Conservation (phyloP, 2,888 invertebrate species). For the Acanthacorydalis orientalis region DNA sequence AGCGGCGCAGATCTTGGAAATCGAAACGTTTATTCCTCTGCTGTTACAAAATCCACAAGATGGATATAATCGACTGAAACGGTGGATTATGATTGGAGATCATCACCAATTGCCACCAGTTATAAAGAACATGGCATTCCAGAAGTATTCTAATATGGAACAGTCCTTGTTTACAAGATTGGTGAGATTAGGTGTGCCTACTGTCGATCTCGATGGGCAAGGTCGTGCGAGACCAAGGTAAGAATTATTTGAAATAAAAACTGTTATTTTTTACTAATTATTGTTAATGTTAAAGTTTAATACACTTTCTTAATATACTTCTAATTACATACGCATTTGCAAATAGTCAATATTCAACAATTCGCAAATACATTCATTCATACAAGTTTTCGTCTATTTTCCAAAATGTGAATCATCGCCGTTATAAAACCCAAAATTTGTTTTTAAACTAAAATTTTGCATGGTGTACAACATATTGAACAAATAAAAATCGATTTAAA, state of each 20-base stretch:
- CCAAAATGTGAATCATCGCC: no score
- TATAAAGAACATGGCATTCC: conserved; percentile 99
- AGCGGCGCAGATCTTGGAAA: conserved; percentile 96
- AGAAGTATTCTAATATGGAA: conserved; percentile 99
- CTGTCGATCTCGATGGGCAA: conserved; percentile 93
- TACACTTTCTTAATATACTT: no score
- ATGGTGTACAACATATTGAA: no score
- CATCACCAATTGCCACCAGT: conserved; percentile 99
- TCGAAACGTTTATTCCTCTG: conserved; percentile 97
- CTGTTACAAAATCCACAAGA: conserved; percentile 97
- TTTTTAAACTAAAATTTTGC: no score
- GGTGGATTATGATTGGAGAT: conserved; percentile 99
- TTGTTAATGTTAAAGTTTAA: no score
- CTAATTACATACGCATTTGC: no score
- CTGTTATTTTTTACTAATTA: not conserved
- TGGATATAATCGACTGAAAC: conserved; percentile 84
- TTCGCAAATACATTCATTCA: no score
- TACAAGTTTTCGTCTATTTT: no score
- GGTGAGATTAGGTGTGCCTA: conserved; percentile 91
- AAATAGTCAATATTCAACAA: no score
- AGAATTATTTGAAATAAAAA: conserved; percentile 5
- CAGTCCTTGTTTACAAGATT: conserved; percentile 95
- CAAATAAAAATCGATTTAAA: no score
- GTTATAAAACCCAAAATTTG: no score
- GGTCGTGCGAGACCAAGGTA: conserved; percentile 81